Evolutionary conservation across 2,797 vertebrate species (phyloP), one percentile per base, ranked within the genome.

Genomic region (Liparis tanakae): DNA sequence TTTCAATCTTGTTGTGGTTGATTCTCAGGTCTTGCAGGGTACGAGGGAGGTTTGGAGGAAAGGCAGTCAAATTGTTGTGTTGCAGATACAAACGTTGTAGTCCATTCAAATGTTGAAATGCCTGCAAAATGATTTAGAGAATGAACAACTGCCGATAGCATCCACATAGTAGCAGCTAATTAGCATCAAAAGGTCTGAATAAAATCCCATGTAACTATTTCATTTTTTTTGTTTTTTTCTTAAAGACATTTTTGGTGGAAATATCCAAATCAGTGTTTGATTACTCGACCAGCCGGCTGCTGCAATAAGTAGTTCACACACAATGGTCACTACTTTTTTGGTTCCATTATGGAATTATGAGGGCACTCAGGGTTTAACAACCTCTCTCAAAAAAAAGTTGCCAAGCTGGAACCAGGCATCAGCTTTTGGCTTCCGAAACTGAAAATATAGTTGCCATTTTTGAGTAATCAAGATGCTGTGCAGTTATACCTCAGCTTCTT

Each of bases 31-130:
- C 97, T 4, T 90, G 85, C 36, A 99, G 92, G 2, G 96, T 95
- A 3, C 89, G 92, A 1, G 98, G 97, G 83, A 99, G 92, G 1
- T 94, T 95, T 22, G 91, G 39, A 0, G 98, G 98, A 76, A 99
- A 85, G 70, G 92, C 90, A 39, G 94, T 98, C 78, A 99, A 86
- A 85, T 97, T 97, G 91, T 99, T 99, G 91, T 98, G 95, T 60
- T 96, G 96, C 67, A 99, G 86, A 89, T 99, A 99, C 17, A 99
- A 83, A 74, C 97, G 95, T 87, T 99, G 94, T 69, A 99, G 81
- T 44, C 65, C 86, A 54, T 62, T 85, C 88, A 98, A 83, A 87
- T 95, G 96, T 78, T 95, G 91, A 51, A 99, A 98, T 33, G 95
- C 93, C 93, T 94, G n/a, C 15, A 64, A 59, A 66, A 53, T 12